Base-by-base conservation (phyloP, 2,888 invertebrate genomes). In the Ellobium chinense region DNA sequence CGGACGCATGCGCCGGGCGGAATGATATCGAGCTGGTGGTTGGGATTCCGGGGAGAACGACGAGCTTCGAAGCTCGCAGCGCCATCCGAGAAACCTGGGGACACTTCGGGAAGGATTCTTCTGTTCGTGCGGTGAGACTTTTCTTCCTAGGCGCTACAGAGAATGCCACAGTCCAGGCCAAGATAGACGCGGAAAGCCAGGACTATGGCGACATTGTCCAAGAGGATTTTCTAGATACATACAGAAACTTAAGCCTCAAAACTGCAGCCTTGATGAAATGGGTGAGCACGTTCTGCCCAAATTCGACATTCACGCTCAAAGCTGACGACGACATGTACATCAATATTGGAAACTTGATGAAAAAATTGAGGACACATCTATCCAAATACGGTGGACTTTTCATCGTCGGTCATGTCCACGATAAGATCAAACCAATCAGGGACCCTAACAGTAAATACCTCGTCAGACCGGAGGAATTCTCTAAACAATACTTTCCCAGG, bases 371-470 rank as follows among this genome's bases (percentile, higher is more conserved):
- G 9, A 75, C 81, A 36, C 80, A 77, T n/a, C 69, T 68, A 7
- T 63, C 60, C 9, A 74, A 72, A 46, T 36, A 58, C 24, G 81
- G 82, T 18, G 31, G 69, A n/a, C 5, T 56, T 12, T 87, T 86
- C 74, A 78, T 89, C 34, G 78, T 89, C 77, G 88, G 89, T 0
- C 66, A 58, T 24, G 72, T 87, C 21, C 86, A 87, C 36, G 65
- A 70, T 12, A 86, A 85, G 34, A 85, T 86, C 5, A 60, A 39
- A 36, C 97, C 97, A 0, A 96, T 96, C 88, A 95, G 97, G 81
- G 96, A 96, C 90, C 73, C 95, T 89, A 95, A 95, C 90, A 97
- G 96, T 78, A 98, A 98, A 93, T 98, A 98, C 94, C 97, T 95
- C 93, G 96, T 98, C 82, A 96, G 97, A 18, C 94, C 94, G 75